Base-by-base conservation (phyloP, 2,797 vertebrate species). In the Halcyon chelicuti region DNA sequence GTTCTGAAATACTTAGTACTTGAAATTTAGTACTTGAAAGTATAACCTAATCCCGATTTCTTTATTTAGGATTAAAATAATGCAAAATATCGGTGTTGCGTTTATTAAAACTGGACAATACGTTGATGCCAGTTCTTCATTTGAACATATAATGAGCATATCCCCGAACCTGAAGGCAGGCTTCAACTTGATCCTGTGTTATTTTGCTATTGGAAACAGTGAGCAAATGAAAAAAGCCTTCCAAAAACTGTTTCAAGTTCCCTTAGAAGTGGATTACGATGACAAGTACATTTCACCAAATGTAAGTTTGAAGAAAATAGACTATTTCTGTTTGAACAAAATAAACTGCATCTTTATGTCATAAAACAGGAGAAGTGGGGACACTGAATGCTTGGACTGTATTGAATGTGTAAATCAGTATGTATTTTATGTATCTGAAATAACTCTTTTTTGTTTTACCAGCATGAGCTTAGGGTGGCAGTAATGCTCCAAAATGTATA, bases 171-270 rank as follows among this genome's bases (percentile, higher is more conserved):
- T 99, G 81, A 99, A 98, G 97, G 98, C 99, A 1, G 99, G 98
- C 87, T 99, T 98, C 98, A 99, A 99, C 98, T 98, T 99, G 57
- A 99, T 99, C 94, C 97, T 99, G 4, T 99, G 99, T 97, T 99
- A 99, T 96, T 99, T 99, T 91, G 99, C 99, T 84, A 93, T 98
- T 72, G 99, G 99, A 76, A 99, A 99, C 66, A 92, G 96, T 70
- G 99, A 99, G 70, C 98, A 98, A 97, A 99, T 99, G 99, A 99
- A 99, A 98, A 99, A 99, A 96, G 98, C 99, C 62, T 99, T 99
- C 91, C 99, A 99, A 96, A 99, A 99, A 95, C 97, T 99, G 88
- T 99, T 99, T 65, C 98, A 98, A 46, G 99, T 99, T 67, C 99
- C 99, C 10, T 97, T 99, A 75, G 98, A 98, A 79, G 98, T 99